Percentiles rank a stretch among this genome's conserved stretches.
Evolutionary conservation across 2,888 invertebrate genomes (phyloP).

Genomic region (Steinernema hermaphroditum): DNA sequence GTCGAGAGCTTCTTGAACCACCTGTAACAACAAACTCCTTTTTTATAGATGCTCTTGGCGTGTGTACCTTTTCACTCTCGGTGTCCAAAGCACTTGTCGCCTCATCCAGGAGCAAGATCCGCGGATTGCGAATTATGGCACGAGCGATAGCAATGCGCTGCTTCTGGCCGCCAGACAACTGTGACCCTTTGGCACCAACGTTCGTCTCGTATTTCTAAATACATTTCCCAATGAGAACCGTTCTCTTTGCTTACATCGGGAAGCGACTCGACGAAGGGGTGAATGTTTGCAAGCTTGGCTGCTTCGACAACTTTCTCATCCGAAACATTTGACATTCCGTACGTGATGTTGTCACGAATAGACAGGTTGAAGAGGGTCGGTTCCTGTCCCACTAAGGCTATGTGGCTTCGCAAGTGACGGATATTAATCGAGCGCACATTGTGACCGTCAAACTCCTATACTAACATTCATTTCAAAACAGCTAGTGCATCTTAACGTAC

Average conservation of each 20-base stretch:
- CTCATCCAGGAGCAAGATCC: constrained; percentile 53
- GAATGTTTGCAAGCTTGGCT: constrained; percentile 68
- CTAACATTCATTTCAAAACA: not conserved
- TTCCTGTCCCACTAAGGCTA: constrained; percentile 66
- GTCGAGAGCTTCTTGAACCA: constrained; percentile 76
- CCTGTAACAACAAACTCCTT: constrained; percentile 67
- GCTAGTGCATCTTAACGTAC: not conserved
- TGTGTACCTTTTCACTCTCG: constrained; percentile 30
- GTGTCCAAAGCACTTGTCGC: constrained; percentile 57
- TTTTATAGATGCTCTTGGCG: not conserved
- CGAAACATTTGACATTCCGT: constrained; percentile 59
- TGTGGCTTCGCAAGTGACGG: constrained; percentile 63
- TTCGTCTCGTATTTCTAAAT: constrained; percentile 51
- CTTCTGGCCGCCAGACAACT: constrained; percentile 56
- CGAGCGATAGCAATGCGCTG: constrained; percentile 65
- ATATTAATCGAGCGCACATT: constrained; percentile 42
- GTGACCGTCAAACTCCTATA: constrained; percentile 39
- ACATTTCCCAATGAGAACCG: not conserved
- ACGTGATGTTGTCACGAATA: constrained; percentile 54
- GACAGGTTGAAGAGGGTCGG: constrained; percentile 49
- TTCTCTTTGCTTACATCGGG: constrained; percentile 55
- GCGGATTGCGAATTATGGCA: constrained; percentile 65
- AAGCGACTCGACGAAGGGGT: constrained; percentile 67
- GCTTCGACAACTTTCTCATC: constrained; percentile 63
- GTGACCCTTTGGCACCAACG: constrained; percentile 65